A percentile compares a stretch with the other conserved stretches of the same genome.
These are phyloP conservation scores for Desoria tigrina DNA, from an alignment of 2,888 invertebrate genomes.

Conservation along the genomic window DNA sequence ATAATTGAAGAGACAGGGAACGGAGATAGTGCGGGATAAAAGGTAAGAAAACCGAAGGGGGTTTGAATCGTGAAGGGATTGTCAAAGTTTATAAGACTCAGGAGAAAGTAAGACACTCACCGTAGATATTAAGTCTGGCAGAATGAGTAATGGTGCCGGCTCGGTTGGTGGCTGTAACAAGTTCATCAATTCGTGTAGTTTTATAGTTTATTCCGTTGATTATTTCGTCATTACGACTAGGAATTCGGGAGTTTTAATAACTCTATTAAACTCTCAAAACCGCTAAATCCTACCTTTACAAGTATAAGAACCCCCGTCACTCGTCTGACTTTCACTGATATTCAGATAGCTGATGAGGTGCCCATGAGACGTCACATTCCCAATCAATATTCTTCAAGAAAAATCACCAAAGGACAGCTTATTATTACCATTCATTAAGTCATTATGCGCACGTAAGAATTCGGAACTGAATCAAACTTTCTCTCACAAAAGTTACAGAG, in stretches of 20 bases:
- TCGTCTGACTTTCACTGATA: conserved; percentile 50
- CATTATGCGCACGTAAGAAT: no score
- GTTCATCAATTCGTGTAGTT: not conserved
- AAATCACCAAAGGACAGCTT: no score
- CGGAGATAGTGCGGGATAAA: no score
- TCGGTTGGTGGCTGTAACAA: conserved; percentile 38
- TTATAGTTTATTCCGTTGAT: not conserved
- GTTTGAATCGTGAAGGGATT: not conserved
- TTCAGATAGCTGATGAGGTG: conserved; percentile 51
- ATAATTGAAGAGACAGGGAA: conserved; percentile 9
- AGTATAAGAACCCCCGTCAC: conserved; percentile 58
- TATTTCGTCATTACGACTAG: not conserved
- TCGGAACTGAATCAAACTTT: no score
- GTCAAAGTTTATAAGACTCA: conserved; percentile 10
- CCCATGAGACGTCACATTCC: conserved; percentile 51
- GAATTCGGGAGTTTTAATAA: no score
- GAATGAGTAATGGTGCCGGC: conserved; percentile 56
- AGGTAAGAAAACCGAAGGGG: not conserved
- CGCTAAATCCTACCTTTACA: conserved; percentile 57
- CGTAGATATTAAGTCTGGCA: conserved; percentile 59
- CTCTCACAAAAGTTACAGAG: not conserved
- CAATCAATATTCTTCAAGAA: conserved; percentile 47
- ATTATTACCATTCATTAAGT: no score
- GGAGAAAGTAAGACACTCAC: conserved; percentile 53
- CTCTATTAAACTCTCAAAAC: no score